Evolutionary conservation across 2,113 vertebrate species (phyloP), one percentile per base, ranked within the genome.

Genomic region (Pardalotus punctatus): DNA sequence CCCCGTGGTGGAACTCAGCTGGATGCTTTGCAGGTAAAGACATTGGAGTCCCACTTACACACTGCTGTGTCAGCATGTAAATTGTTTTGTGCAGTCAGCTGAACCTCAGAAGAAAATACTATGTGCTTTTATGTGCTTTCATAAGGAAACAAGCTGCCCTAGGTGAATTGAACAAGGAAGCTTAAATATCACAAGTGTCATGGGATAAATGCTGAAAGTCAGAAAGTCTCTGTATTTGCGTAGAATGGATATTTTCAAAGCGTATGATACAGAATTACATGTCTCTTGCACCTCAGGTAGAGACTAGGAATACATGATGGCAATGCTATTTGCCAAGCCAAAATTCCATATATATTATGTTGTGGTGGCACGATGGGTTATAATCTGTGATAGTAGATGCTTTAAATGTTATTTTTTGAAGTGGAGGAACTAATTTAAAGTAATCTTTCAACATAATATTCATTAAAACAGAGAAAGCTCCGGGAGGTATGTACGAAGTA

Each of bases 401-500:
- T 84, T 72, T 85, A 42, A 57, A 17, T 57, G 8, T 51, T 83
- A 8, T 23, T 65, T 81, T 74, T 57, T 57, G 9, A 91, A 77
- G 27, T 38, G 31, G 9, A 31, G 20, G 4, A 82, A 43, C 27
- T 77, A 57, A 58, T 86, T 76, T 64, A 54, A 88, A 89, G 53
- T 14, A 13, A 47, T 50, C 23, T 89, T 82, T 76, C 35, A 29
- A 93, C 2, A 8, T 45, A 48, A 48, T 65, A 36, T 66, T 95
- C 35, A 20, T 87, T 66, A 70, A 92, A 95, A 94, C 97, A 99
- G 99, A 98, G 99, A 91, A 99, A 99, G 80, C 97, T 99, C 67
- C 98, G 99, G 38, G 99, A 99, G 88, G 99, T 99, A 4, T 99
- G 98, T 84, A 99, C 99, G 5, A 99, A 99, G 72, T 99, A 99